Evolutionary conservation across 2,113 vertebrate species (phyloP), one percentile per base, ranked within the genome.

Genomic region (Melanocharis versteri): DNA sequence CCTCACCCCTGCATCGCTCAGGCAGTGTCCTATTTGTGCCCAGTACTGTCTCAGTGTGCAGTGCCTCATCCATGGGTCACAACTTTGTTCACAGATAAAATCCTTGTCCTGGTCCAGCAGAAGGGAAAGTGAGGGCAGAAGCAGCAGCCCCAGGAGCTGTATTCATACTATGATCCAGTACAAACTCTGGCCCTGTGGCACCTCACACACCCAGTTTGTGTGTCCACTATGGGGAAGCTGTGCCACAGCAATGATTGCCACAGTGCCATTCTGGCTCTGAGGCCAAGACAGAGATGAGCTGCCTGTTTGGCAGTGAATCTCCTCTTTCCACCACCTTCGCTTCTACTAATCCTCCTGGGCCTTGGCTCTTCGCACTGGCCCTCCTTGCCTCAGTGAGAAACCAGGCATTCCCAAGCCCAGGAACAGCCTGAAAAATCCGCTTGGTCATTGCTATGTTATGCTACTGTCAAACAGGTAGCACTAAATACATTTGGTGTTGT

Each of bases 11-110:
- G 30, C 6, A 0, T 0, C 2, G 30, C 69, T 24, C 40, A n/a
- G 83, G 23, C 54, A 19, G 1, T 3, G 23, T 26, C 10, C 33
- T 50, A 2, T 6, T 31, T 35, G 47, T 76, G 53, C 57, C 35
- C 44, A 50, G 39, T 8, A 2, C 13, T 60, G 23, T 21, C 53
- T 47, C 1, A 0, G 19, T 7, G n/a, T 28, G 48, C 50, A n/a
- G 13, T 2, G 27, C 42, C 51, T 69, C 57, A 33, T 19, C 47
- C 28, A 1, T 2, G 23, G 47, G 28, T 35, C 42, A 45, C 47
- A 71, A 3, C 51, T 39, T 24, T 12, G 6, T 27, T 56, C 66
- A 45, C 31, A 35, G 42, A 9, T 15, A 42, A 51, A 60, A 57
- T 13, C 61, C 57, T 37, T 44, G 13, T 20, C 47, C 47, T 79